Evolutionary conservation across 2,113 vertebrate genomes (phyloP), one percentile per base, ranked within the genome.

Genomic region (Hyla sarda): DNA sequence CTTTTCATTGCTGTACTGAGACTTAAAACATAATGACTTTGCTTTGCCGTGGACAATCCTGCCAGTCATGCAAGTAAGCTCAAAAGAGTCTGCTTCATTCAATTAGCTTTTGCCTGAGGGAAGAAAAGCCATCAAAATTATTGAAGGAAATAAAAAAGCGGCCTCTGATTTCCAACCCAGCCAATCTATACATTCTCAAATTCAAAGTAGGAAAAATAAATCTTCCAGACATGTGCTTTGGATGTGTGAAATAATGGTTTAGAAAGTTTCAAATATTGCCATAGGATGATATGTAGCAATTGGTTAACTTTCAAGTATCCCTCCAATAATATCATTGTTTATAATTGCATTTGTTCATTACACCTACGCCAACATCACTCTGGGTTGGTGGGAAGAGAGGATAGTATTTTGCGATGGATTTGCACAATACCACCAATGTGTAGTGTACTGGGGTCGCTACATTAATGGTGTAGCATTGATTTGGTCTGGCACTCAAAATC

Each of bases 51-150:
- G 56, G 56, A 62, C 78, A 45, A 56, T 47, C 56, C 58, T 80
- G 78, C 54, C 56, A 17, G 34, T 62, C 34, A 80, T 25, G 56
- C 54, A 80, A 80, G 37, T 41, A 62, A 54, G 37, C 21, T 62
- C 56, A 80, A 77, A 30, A 80, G 56, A 37, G 58, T 80, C 34
- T 80, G 78, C 16, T 28, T 80, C 41, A 80, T 62, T 80, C 54
- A 62, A 47, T 80, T 80, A 80, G 12, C 6, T 45, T 62, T 80
- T 62, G 56, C 78, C 56, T 80, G 8, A 62, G 78, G 56, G 34
- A 80, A 34, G 58, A 80, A 80, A 62, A 80, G 37, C 13, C 10
- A 62, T 80, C 52, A 60, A 32, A 80, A 80, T 80, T 80, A 80
- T 62, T 80, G 54, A 80, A 45, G 56, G 78, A 80, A 80, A 80